Base-by-base conservation (phyloP, 1,140 invertebrate genomes). In the Conopomorpha cramerella region DNA sequence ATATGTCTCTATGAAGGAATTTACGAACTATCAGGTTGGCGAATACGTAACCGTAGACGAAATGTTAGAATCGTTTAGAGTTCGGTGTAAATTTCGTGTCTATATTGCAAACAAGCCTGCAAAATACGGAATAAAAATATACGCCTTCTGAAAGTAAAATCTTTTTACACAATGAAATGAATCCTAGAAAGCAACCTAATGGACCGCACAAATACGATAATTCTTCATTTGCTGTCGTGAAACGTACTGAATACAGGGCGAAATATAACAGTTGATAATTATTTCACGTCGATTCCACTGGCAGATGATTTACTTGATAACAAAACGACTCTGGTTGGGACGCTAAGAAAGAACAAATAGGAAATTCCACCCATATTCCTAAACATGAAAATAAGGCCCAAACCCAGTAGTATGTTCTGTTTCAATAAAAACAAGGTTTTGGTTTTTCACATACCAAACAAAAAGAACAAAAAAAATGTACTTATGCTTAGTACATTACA, bases 201-300 rank as follows among this genome's bases (percentile, higher is more conserved):
- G 71, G 63, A 11, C 49, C 46, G 12, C 62, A 42, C 40, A 29
- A 47, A 29, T 2, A 45, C 0, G 19, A 32, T 26, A 72, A 70
- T 36, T 30, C 25, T 26, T 31, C 55, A 16, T 14, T 6, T 15
- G 51, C 42, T 39, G 43, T 70, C 8, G 66, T 73, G 1, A 44
- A 56, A 44, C 30, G 41, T 43, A 11, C 17, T 42, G 14, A 47
- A 51, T 16, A 50, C 59, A 18, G 55, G 50, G 3, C 33, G 61
- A 36, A 74, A 76, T 41, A 39, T 74, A 4, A 74, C 63, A 2
- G 46, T 53, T 15, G 66, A 72, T 38, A 74, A 68, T 41, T 73
- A 48, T 41, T 74, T 58, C 41, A 55, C 51, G 6, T 47, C 42
- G 3, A 39, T 66, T 17, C 51, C 57, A 12, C 36, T 74, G 14